Percentiles rank a stretch among this genome's conserved stretches.
These are phyloP conservation scores for Rousettus madagascariensis DNA, from an alignment of 2,797 vertebrate species.

Conservation along the genomic window DNA sequence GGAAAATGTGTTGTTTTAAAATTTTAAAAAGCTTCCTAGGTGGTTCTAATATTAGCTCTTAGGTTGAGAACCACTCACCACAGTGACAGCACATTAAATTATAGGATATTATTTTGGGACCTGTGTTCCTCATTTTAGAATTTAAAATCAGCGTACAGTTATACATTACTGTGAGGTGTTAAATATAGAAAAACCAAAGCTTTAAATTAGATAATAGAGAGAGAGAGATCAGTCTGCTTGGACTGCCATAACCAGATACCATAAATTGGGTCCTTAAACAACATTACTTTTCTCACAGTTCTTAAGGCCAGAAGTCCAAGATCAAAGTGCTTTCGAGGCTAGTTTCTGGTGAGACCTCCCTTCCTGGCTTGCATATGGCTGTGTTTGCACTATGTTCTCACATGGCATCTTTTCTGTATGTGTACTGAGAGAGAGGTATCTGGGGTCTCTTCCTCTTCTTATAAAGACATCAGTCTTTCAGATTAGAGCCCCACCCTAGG, in stretches of 20 bases:
- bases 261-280: background rate
- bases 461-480: background rate
- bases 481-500: background rate
- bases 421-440: background rate
- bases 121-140: background rate
- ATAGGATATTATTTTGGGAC: background rate
- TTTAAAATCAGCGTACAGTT: slow-evolving; percentile 19
- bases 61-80: background rate
- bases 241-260: background rate
- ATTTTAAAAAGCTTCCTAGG: background rate
- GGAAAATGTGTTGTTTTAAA: background rate
- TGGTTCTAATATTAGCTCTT: background rate
- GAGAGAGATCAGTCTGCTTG: background rate
- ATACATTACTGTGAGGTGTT: background rate
- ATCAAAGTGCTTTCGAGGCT: background rate
- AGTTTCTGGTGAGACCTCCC: background rate
- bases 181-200: background rate
- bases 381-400: background rate
- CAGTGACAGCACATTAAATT: background rate
- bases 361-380: background rate
- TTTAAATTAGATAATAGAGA: background rate
- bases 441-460: background rate
- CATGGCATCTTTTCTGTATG: background rate
- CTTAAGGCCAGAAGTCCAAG: background rate
- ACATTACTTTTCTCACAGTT: background rate